Evolutionary conservation across 37 sponge, comb jelly and placozoan species (phyloP).

Genomic region (Aphrocallistes beatrix): DNA sequence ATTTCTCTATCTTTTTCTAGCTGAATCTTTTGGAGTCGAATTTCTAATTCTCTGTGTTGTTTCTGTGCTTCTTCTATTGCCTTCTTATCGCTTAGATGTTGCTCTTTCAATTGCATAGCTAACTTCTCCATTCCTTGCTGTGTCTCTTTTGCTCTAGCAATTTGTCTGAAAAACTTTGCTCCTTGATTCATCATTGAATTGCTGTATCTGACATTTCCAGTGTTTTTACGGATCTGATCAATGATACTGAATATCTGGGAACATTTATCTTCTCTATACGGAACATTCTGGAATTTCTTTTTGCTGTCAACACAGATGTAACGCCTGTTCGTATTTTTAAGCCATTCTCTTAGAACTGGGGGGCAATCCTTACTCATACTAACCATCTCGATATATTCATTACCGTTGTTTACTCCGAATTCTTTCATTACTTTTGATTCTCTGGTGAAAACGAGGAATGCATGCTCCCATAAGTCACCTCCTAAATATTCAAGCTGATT

Average conservation of each 20-base stretch:
- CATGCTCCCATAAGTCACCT: neutral
- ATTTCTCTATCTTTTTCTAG: neutral
- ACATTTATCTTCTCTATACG: neutral
- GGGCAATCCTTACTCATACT: neutral
- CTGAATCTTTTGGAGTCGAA: neutral
- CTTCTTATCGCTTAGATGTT: neutral
- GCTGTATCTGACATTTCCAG: neutral
- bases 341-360: neutral
- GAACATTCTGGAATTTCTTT: conserved; percentile 6
- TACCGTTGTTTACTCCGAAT: neutral
- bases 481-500: neutral
- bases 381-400: neutral
- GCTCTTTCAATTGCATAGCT: neutral
- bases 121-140: neutral
- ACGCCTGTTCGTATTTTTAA: neutral
- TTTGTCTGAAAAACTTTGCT: neutral
- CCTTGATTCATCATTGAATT: conserved; percentile 8
- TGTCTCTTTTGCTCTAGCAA: neutral
- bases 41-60: conserved; percentile 19
- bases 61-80: neutral
- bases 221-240: neutral
- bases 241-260: neutral
- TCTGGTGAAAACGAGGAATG: conserved; percentile 5
- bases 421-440: neutral
- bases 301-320: neutral